A percentile compares a stretch with the other conserved stretches of the same genome.
Evolutionary conservation across 2,888 invertebrate species (phyloP).

Genomic region (Nephrotoma flavescens): DNA sequence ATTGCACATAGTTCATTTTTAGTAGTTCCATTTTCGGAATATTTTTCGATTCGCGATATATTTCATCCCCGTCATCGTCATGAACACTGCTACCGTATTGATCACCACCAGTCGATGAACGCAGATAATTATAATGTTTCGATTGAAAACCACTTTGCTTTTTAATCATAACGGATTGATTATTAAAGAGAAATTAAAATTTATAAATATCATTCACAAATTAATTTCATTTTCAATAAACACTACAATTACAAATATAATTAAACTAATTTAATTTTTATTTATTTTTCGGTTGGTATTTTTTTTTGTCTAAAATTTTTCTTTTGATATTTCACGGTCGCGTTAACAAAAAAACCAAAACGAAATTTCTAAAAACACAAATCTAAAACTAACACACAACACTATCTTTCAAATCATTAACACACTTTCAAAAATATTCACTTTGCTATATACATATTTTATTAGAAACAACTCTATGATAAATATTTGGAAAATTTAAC

Average conservation of each 20-base stretch:
- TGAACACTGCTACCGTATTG: constrained; percentile 13
- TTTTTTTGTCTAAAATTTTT: not conserved
- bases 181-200: not conserved
- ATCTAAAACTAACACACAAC: not conserved
- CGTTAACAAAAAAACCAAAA: not conserved
- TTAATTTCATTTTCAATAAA: not conserved
- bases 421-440: not conserved
- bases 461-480: too few relatives aligned
- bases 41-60: constrained; percentile 8
- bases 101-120: not conserved
- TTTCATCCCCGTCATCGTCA: constrained; percentile 23
- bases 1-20: constrained; percentile 29
- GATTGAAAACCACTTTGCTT: constrained; percentile 5
- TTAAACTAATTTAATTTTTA: not conserved
- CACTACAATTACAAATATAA: not conserved
- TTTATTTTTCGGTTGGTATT: not conserved
- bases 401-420: not conserved
- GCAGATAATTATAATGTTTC: constrained; percentile 4
- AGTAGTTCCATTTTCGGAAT: constrained; percentile 30
- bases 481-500: not conserved
- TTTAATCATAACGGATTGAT: constrained; percentile 1
- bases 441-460: not conserved
- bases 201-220: not conserved
- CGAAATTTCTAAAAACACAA: not conserved
- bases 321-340: not conserved